Evolutionary conservation across 2,797 vertebrate species (phyloP).

Genomic region (Sebastes goodei): DNA sequence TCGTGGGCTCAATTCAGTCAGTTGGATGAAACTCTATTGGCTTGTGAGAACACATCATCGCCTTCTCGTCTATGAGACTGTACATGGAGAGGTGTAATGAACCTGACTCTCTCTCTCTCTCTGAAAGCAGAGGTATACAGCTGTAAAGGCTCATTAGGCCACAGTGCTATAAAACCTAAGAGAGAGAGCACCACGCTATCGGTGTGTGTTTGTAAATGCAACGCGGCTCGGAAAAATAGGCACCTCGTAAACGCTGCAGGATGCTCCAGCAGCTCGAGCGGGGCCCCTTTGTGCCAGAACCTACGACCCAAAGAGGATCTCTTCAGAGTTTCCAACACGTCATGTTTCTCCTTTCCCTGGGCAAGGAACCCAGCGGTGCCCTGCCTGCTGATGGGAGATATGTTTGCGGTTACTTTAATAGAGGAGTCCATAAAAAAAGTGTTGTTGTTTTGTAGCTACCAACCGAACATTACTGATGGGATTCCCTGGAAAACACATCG

Average conservation of each 20-base stretch:
- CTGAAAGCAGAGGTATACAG: slow-evolving; percentile 14
- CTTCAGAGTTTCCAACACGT: slow-evolving; percentile 78
- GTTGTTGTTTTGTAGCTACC: slow-evolving; percentile 29
- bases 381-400: slow-evolving; percentile 50
- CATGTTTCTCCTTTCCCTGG: slow-evolving; percentile 71
- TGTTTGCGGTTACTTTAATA: slow-evolving; percentile 73
- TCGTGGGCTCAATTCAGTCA: not conserved
- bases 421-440: slow-evolving; percentile 54
- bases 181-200: slow-evolving; percentile 1
- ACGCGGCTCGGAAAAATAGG: slow-evolving; percentile 1
- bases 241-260: slow-evolving; percentile 69
- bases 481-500: not conserved
- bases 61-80: not conserved
- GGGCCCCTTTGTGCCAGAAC: slow-evolving; percentile 48
- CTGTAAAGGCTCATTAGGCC: slow-evolving; percentile 35
- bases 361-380: slow-evolving; percentile 53
- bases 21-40: too few species aligned
- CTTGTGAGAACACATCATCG: not conserved
- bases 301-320: slow-evolving; percentile 50
- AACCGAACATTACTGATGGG: too few species aligned
- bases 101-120: not conserved
- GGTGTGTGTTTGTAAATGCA: slow-evolving; percentile 9
- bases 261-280: slow-evolving; percentile 28
- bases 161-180: slow-evolving; percentile 38
- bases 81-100: not conserved